Percentiles rank a stretch among this genome's conserved stretches.
phyloP scores from a whole-genome alignment of 30 jellyfish, hydroid and myxozoan genomes.

The Chrysaora quinquecirrha region DNA sequence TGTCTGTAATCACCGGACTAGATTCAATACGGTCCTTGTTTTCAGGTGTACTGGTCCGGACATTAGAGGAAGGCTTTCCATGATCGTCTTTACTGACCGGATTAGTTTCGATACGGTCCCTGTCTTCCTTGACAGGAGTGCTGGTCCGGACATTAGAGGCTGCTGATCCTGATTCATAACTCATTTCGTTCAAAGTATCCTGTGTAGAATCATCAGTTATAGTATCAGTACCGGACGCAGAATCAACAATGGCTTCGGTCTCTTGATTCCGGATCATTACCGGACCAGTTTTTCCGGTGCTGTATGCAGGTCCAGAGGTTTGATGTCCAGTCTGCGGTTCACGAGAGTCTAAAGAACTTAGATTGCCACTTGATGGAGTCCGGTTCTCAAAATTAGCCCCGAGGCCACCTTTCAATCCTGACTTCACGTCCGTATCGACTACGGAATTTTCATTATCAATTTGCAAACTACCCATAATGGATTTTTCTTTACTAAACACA shows the following conservation, averaged over 20 bases:
- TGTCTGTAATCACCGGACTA: background rate
- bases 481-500: no score
- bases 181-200: background rate
- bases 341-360: no score
- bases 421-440: no score
- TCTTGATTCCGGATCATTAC: background rate
- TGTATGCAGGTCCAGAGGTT: background rate
- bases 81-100: background rate
- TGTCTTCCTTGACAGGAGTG: conserved; percentile 31
- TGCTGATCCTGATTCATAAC: background rate
- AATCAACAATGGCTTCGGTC: background rate
- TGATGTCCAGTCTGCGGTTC: no score
- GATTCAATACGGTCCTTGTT: background rate
- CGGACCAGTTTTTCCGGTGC: background rate
- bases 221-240: no score
- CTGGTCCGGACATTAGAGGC: conserved; percentile 43
- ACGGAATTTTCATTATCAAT: no score
- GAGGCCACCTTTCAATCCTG: no score
- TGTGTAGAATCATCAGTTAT: background rate
- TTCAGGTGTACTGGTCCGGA: conserved; percentile 5
- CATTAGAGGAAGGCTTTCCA: background rate
- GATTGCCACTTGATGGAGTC: no score
- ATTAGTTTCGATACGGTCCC: background rate
- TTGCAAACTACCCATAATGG: no score
- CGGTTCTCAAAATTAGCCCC: no score